phyloP scores from a whole-genome alignment of 2,888 invertebrate species.

The Choreutis nemorana region DNA sequence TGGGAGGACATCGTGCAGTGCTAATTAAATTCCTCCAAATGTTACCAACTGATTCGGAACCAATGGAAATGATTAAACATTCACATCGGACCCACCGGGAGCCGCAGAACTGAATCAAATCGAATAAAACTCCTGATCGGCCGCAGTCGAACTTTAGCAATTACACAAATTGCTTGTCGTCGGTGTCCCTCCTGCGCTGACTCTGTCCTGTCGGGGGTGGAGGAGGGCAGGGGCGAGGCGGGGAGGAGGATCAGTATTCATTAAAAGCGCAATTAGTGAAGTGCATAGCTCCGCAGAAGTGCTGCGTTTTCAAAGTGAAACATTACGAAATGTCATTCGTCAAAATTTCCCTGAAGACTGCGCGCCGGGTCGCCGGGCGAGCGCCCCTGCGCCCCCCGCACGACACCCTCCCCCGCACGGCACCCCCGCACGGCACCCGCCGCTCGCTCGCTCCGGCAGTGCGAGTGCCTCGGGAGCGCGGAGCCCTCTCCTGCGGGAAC shows the following conservation, averaged over 20 bases:
- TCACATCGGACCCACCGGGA: no score
- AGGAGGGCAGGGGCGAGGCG: constrained; percentile 2
- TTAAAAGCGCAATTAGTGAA: constrained; percentile 49
- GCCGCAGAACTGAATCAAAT: no score
- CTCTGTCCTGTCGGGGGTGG: constrained; percentile 1
- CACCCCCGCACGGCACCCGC: constrained; percentile 6
- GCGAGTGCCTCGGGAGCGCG: constrained; percentile 8
- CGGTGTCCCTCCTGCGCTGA: constrained; percentile 3
- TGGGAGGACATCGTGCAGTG: no score
- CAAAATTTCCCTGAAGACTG: constrained; percentile 46
- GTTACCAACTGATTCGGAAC: no score
- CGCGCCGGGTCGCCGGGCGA: constrained; percentile 16
- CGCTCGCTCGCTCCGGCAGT: constrained; percentile 4
- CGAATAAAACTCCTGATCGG: no score
- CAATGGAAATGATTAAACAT: no score
- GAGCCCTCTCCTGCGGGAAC: constrained; percentile 12
- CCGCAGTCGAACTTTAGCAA: constrained; percentile 25
- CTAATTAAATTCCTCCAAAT: no score
- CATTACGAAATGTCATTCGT: constrained; percentile 50
- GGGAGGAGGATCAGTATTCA: constrained; percentile 27
- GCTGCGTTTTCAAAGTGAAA: constrained; percentile 29
- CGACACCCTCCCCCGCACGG: constrained; percentile 6
- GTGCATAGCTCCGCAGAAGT: constrained; percentile 26
- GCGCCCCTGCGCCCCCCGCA: constrained; percentile 9
- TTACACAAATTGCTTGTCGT: constrained; percentile 25